Conservation (phyloP, 2,113 vertebrate species). For the Parotia lawesii region DNA sequence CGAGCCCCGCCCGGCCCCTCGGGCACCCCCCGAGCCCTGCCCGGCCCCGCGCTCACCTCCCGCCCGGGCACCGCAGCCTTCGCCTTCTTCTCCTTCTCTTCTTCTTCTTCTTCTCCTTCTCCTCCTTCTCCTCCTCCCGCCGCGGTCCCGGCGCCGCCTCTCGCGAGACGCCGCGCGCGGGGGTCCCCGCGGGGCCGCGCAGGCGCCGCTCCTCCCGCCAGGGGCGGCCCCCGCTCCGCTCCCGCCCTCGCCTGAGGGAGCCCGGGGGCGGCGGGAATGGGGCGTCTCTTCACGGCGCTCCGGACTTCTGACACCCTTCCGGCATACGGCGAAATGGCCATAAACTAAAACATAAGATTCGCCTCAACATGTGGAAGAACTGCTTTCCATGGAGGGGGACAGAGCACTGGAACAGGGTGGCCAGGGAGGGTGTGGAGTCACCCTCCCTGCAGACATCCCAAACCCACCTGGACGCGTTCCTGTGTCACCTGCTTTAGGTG, state of each 20-base stretch:
- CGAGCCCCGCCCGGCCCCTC: background rate
- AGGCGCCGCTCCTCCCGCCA: background rate
- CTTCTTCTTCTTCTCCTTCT: background rate
- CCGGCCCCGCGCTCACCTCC: constrained; percentile 17
- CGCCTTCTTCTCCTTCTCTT: background rate
- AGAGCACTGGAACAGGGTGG: background rate
- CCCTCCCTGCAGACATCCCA: background rate
- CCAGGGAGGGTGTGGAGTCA: background rate
- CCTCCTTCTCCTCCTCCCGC: background rate
- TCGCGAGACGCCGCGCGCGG: constrained; percentile 26
- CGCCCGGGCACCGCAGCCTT: background rate
- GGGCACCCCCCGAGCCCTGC: background rate
- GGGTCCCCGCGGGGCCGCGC: background rate
- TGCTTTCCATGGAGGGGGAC: background rate
- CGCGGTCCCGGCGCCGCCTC: background rate
- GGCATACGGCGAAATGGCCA: fast-evolving
- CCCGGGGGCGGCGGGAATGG: fast-evolving
- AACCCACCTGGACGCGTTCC: background rate
- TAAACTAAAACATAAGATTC: fast-evolving
- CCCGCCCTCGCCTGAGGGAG: background rate
- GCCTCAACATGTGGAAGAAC: fast-evolving
- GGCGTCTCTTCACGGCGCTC: fast-evolving
- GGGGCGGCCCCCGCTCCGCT: background rate
- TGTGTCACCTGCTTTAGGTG: background rate
- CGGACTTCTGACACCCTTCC: fast-evolving